Percentiles rank a stretch among this genome's conserved stretches.
These are phyloP conservation scores for Lasius platythorax DNA, from an alignment of 2,888 invertebrate species.

Conservation along the genomic window DNA sequence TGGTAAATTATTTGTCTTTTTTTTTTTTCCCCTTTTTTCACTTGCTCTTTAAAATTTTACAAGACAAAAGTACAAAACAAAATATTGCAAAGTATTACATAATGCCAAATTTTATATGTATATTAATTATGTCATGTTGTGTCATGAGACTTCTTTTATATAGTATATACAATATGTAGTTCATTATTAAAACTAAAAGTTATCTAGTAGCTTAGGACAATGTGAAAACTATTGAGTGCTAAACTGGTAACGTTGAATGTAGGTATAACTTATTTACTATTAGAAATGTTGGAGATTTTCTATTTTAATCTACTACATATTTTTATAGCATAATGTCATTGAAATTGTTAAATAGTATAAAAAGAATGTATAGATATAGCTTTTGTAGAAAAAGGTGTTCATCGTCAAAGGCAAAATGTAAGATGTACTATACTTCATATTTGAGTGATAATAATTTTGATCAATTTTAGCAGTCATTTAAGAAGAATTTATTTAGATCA, in stretches of 20 bases:
- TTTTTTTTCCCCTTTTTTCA: conserved; percentile 12
- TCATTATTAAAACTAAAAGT: conserved; percentile 27
- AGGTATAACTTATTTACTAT: neutral
- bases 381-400: neutral
- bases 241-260: neutral
- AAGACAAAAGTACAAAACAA: conserved; percentile 71
- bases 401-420: neutral
- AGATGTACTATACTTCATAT: neutral
- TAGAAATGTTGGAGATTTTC: neutral
- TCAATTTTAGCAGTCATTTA: neutral
- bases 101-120: conserved; percentile 67
- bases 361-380: neutral
- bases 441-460: neutral
- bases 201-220: neutral
- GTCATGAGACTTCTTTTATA: conserved; percentile 21
- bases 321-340: neutral
- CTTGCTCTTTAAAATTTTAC: conserved; percentile 26
- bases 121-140: conserved; percentile 21
- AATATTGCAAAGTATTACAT: conserved; percentile 65
- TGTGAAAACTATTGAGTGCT: conserved; percentile 6
- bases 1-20: neutral
- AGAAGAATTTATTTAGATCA: conserved; percentile 11
- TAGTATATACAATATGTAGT: neutral
- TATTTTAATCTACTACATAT: conserved; percentile 4
- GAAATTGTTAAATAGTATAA: neutral